Percentiles rank a stretch among this genome's conserved stretches.
These are phyloP conservation scores for Gryllus longicercus DNA, from an alignment of 2,888 invertebrate species.

Conservation along the genomic window DNA sequence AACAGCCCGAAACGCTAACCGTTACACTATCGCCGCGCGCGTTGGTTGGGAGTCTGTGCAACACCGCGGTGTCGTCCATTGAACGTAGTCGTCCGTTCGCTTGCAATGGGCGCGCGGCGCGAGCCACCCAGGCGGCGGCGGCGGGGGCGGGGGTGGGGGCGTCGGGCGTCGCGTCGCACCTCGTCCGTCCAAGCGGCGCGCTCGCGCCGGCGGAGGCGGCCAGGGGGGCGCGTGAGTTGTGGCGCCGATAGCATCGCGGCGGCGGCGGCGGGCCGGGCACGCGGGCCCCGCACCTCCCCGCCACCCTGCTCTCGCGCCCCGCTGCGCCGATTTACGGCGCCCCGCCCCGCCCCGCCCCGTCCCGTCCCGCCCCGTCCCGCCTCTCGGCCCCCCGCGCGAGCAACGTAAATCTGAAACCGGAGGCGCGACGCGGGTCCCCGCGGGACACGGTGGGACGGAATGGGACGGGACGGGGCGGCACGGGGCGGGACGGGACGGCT, in stretches of 20 bases:
- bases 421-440: not conserved
- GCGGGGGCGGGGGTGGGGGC: not conserved
- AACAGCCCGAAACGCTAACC: too few relatives aligned
- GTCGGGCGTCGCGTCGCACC: not conserved
- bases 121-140: not conserved
- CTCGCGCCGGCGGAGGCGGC: not conserved
- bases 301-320: not conserved
- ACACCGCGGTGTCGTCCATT: too few relatives aligned
- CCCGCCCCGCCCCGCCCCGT: not conserved
- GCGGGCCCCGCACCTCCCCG: not conserved
- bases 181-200: not conserved
- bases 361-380: not conserved
- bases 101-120: too few relatives aligned
- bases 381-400: not conserved
- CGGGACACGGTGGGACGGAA: not conserved
- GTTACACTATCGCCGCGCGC: too few relatives aligned
- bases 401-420: not conserved
- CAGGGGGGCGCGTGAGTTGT: not conserved
- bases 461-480: too few relatives aligned
- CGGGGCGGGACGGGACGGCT: too few relatives aligned
- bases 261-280: not conserved
- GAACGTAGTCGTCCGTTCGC: too few relatives aligned
- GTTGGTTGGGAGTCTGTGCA: too few relatives aligned
- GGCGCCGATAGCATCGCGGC: not conserved
- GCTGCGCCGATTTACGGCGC: conserved; percentile 11